Evolutionary conservation across 2,888 invertebrate species (phyloP).

Genomic region (Diloba caeruleocephala): DNA sequence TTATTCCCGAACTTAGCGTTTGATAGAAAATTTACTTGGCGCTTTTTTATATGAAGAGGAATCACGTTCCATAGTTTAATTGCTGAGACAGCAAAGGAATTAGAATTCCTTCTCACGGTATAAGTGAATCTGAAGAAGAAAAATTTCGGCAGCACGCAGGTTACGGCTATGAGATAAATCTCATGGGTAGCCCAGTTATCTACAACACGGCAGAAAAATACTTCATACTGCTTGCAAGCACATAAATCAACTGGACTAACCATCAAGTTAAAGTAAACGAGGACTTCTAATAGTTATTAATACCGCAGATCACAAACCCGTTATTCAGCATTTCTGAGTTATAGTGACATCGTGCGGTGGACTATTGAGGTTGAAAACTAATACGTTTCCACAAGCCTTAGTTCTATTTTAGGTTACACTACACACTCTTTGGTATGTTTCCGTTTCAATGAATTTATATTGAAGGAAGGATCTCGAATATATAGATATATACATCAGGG

Average conservation of each 20-base stretch:
- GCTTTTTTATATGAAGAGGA: no score
- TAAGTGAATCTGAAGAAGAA: no score
- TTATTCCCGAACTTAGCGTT: no score
- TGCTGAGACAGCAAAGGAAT: no score
- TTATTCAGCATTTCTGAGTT: constrained; percentile 44
- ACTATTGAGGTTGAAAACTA: constrained; percentile 32
- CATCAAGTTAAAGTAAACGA: constrained; percentile 4
- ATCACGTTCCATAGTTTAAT: no score
- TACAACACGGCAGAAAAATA: no score
- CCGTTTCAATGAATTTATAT: background rate
- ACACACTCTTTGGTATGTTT: constrained; percentile 25
- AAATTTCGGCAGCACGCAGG: no score
- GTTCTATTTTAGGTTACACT: constrained; percentile 30
- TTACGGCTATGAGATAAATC: no score
- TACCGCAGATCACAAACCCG: constrained; percentile 40
- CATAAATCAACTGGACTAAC: background rate
- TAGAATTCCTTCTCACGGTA: no score
- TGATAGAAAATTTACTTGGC: no score
- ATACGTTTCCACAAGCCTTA: constrained; percentile 18
- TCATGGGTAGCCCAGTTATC: no score
- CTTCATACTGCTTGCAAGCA: background rate
- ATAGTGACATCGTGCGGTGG: constrained; percentile 31
- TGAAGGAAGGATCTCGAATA: background rate
- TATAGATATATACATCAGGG: no score
- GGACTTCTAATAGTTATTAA: constrained; percentile 9